Base-by-base conservation (phyloP, 2,888 invertebrate species). In the Erannis defoliaria region DNA sequence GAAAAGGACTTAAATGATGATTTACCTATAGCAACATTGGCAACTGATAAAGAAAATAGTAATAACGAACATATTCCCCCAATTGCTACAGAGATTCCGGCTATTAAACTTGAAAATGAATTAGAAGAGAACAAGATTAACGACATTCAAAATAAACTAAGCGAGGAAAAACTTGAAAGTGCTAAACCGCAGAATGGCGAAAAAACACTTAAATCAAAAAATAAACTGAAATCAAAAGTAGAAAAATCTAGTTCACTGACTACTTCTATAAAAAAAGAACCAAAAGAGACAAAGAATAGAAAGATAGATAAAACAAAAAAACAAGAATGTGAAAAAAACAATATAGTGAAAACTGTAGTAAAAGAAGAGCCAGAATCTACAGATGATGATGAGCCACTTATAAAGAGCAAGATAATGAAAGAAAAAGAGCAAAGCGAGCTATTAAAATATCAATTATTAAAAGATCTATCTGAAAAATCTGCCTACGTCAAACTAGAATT, bases 401-500 rank as follows among this genome's bases (percentile, higher is more conserved):
- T 91, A 48, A 90, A 90, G 68, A 90, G 90, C 71, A 91, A 90
- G 74, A 71, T 90, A 37, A 76, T 88, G 35, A 91, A 91, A 74
- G 89, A 90, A 74, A 88, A 86, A 72, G 84, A 87, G 72, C 78
- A 85, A 64, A 85, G 71, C 67, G 85, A 89, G 49, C 82, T 82
- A 33, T 73, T 90, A 10, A 90, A 92, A 71, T 89, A 85, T 68
- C 87, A 90, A 71, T 67, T 92, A 58, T 67, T 91, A 50, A 92
- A 90, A 77, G 92, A 93, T 71, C 83, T 91, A 60, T 88, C 93
- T 0, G 88, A 91, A 80, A 92, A 92, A 77, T 89, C 92, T 19
- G 88, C 92, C 5, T 91, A 91, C 70, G 93, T 93, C 19, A 93
- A 93, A 76, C 74, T 93, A 62, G 90, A 93, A 76, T 90, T 91